Evolutionary conservation across 1,140 invertebrate genomes (phyloP), one percentile per base, ranked within the genome.

Genomic region (Lepidurus arcticus): DNA sequence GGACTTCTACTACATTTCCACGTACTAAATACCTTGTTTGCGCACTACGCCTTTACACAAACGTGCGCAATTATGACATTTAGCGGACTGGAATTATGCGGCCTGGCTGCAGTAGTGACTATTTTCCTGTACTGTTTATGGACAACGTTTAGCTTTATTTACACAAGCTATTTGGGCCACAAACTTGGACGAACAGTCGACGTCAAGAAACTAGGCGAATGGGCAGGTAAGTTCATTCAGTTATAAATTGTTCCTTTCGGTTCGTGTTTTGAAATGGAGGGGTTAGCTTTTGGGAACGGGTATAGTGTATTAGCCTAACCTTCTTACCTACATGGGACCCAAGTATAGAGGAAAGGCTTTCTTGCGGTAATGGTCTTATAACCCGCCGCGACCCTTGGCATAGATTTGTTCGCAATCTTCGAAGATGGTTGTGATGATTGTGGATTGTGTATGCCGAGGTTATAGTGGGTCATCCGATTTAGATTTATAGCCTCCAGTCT

Each of bases 161-260:
- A 84, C 81, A 81, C 83, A 34, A 81, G 81, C 21, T 80, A 83
- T 79, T n/a, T 85, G 16, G 85, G 83, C 7, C 82, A 84, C n/a
- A 76, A 81, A 7, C 79, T 85, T n/a, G 82, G 83, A 16, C 81
- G 81, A 24, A 82, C 84, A 80, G 81, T 82, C 10, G 81, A 85
- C 79, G 80, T 85, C 76, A 84, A 82, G 73, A 82, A 83, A 76
- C 81, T 83, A 79, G 84, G 84, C 24, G 80, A 81, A 77, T 85
- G 85, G 85, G 85, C 84, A 79, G 83, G 85, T 85, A 77, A 81
- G 81, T 81, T 16, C 16, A 1, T 78, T 16, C 42, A 34, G 5
- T n/a, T 75, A 6, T 45, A 34, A 44, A 21, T 53, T 26, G 44
- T 43, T 74, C 42, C 78, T 10, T 65, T 16, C 24, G 24, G 44